Percentiles rank a stretch among this genome's conserved stretches.
Conservation (phyloP, 2,888 invertebrate genomes). For the Agrotis exclamationis region DNA sequence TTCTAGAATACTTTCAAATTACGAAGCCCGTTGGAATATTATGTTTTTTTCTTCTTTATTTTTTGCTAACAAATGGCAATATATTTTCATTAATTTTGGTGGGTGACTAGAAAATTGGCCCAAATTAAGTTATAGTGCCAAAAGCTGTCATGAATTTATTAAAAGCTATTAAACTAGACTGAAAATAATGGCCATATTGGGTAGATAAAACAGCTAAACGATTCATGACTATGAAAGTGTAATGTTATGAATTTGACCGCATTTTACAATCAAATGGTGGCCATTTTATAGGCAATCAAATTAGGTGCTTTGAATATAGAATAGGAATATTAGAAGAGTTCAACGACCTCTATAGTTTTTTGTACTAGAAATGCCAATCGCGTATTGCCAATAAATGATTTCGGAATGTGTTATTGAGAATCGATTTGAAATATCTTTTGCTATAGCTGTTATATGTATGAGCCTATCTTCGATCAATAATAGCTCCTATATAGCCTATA, state of each 20-base stretch:
- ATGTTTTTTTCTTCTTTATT: background rate
- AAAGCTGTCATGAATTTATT: constrained; percentile 6
- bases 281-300: constrained; percentile 52
- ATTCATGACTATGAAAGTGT: constrained; percentile 30
- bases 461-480: too few species aligned
- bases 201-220: constrained; percentile 26
- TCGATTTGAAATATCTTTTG: constrained; percentile 21
- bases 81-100: background rate
- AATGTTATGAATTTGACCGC: constrained; percentile 52
- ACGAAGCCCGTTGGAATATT: too few species aligned
- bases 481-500: too few species aligned
- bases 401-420: constrained; percentile 35
- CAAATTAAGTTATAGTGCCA: constrained; percentile 12
- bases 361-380: constrained; percentile 30
- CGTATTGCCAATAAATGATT: constrained; percentile 31
- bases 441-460: constrained; percentile 5
- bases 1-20: background rate
- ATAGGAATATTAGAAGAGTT: constrained; percentile 37
- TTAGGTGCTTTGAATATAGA: constrained; percentile 54
- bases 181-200: constrained; percentile 18
- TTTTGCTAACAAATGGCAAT: background rate
- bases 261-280: constrained; percentile 19
- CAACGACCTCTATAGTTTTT: constrained; percentile 22
- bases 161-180: constrained; percentile 15
- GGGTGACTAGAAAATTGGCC: background rate